Conservation (phyloP, 2,888 invertebrate species). For the Philhelius pedissequus region DNA sequence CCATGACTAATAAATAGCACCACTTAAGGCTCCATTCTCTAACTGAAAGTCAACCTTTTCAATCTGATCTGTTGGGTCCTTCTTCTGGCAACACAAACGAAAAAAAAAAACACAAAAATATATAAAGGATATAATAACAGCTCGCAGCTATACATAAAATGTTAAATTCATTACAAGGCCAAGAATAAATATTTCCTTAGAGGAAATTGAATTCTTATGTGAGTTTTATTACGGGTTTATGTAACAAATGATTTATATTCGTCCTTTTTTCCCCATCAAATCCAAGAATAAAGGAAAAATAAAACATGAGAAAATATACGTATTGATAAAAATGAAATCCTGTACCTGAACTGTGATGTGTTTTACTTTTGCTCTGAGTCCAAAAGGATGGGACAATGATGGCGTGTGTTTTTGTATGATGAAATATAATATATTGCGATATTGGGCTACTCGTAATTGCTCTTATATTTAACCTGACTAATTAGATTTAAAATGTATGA, state of each 20-base stretch:
- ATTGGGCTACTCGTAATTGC: neutral
- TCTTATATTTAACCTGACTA: neutral
- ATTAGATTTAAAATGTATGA: neutral
- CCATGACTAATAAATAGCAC: slow-evolving; percentile 46
- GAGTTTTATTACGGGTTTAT: slow-evolving; percentile 62
- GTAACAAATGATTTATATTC: slow-evolving; percentile 60
- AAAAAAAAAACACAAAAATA: neutral
- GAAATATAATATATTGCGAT: neutral
- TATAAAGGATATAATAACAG: slow-evolving; percentile 10
- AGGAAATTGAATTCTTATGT: slow-evolving; percentile 67
- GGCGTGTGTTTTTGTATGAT: neutral
- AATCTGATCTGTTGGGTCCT: slow-evolving; percentile 4
- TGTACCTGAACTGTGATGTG: neutral
- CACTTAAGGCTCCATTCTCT: slow-evolving; percentile 12
- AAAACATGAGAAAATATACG: neutral
- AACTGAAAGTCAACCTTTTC: slow-evolving; percentile 23
- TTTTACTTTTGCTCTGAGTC: neutral
- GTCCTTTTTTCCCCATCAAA: slow-evolving; percentile 30
- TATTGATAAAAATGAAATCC: neutral
- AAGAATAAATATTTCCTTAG: slow-evolving; percentile 57
- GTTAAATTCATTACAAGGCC: slow-evolving; percentile 54
- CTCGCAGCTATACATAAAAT: slow-evolving; percentile 6
- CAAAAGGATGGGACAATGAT: neutral
- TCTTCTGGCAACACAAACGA: neutral
- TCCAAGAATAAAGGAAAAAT: neutral